Base-by-base conservation (phyloP, 2,113 vertebrate genomes). In the Pagrus major region DNA sequence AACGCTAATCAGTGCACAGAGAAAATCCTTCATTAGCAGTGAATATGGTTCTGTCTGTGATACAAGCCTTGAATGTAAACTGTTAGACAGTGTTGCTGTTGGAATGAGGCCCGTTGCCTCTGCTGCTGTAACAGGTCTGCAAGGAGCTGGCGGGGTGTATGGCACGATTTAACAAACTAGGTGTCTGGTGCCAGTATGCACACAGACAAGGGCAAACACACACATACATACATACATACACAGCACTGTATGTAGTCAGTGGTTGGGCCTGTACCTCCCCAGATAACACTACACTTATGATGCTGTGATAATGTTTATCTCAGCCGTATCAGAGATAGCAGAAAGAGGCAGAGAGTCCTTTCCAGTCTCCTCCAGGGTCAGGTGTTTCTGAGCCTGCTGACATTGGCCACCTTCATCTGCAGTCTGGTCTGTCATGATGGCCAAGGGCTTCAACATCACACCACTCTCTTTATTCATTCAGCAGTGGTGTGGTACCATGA, bases 71-170 rank as follows among this genome's bases (percentile, higher is more conserved):
- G 41, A 69, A 81, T 84, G 71, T 75, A 81, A 91, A 89, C 78
- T 89, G 83, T 81, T 78, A 78, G 76, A 44, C 60, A 69, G 77
- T 86, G 86, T 84, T 84, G 71, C 64, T 73, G 1, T 83, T 90
- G 82, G 84, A 90, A 78, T 41, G 18, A 59, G 37, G 85, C 85
- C 80, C 76, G 51, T 42, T 52, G 76, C 67, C 31, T 88, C 76
- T 88, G n/a, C 72, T 68, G 74, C 82, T 79, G 60, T 88, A 80
- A 78, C 78, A 78, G 58, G 58, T 78, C 73, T 84, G 71, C 55
- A 60, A 78, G 59, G 76, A 85, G 74, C 84, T 79, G 78, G 76
- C 64, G 58, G 67, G 76, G 78, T 80, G 37, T 73, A 67, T 25
- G 59, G 74, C 59, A 56, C 47, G 55, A 79, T 59, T 55, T 82